phyloP scores from a whole-genome alignment of 2,888 invertebrate species.

The Hydraecia micacea region DNA sequence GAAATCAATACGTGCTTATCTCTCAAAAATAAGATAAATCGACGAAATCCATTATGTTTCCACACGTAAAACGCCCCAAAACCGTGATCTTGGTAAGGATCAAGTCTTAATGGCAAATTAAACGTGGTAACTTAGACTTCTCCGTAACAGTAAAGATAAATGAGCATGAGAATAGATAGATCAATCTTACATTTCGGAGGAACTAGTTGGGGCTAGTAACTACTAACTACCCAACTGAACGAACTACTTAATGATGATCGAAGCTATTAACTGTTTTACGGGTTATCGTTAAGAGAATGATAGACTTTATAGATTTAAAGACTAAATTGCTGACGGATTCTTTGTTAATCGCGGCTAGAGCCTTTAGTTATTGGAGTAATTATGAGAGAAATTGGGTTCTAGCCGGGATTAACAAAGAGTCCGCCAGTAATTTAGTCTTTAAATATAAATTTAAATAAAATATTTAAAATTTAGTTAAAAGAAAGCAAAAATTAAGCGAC shows the following conservation, averaged over 20 bases:
- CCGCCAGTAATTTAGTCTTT: not conserved
- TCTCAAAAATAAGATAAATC: not conserved
- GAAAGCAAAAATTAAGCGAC: not conserved
- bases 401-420: not conserved
- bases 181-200: slow-evolving; percentile 57
- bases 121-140: slow-evolving; percentile 28
- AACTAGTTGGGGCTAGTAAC: slow-evolving; percentile 54
- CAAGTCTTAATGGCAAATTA: slow-evolving; percentile 17
- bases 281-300: slow-evolving; percentile 65
- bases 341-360: slow-evolving; percentile 45
- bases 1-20: not conserved
- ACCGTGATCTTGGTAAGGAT: slow-evolving; percentile 9
- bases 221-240: slow-evolving; percentile 58
- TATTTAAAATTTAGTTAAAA: not conserved
- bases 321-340: slow-evolving; percentile 49
- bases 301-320: slow-evolving; percentile 45
- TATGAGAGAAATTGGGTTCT: slow-evolving; percentile 1
- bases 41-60: not conserved
- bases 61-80: not conserved
- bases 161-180: slow-evolving; percentile 52
- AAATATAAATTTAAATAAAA: not conserved
- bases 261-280: slow-evolving; percentile 62
- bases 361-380: slow-evolving; percentile 53
- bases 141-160: slow-evolving; percentile 47
- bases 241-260: slow-evolving; percentile 70